Percentiles rank a stretch among this genome's conserved stretches.
These are phyloP conservation scores for Etheostoma perlongum DNA, from an alignment of 2,797 vertebrate species.

Conservation along the genomic window DNA sequence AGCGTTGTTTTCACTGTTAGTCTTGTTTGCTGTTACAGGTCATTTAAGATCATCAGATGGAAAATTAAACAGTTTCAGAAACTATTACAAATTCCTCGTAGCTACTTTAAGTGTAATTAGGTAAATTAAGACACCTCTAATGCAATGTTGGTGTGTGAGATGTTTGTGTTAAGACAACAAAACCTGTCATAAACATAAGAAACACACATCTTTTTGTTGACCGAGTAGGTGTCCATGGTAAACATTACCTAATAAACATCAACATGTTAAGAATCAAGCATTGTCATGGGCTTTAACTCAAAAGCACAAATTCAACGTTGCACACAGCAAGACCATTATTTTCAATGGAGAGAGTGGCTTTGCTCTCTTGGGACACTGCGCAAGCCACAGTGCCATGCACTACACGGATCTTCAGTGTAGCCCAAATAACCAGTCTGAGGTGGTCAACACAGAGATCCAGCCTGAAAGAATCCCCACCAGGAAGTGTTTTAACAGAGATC, in stretches of 20 bases:
- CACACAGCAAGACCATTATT: not conserved
- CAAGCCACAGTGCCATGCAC: not conserved
- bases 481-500: conserved; percentile 36
- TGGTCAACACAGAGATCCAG: not conserved
- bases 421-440: not conserved
- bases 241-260: not conserved
- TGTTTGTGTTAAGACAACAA: no score
- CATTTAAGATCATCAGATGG: no score
- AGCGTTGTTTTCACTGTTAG: no score
- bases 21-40: no score
- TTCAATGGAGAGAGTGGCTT: not conserved
- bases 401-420: not conserved
- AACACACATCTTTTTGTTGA: no score
- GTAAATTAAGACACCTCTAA: no score
- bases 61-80: no score
- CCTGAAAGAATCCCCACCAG: conserved; percentile 17
- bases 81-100: no score
- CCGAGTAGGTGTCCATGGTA: not conserved
- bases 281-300: no score
- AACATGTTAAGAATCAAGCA: not conserved
- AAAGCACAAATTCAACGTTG: not conserved
- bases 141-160: no score
- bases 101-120: no score
- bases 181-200: no score
- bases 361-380: not conserved